Conservation (phyloP, 2,888 invertebrate species). For the Apamea sordens region DNA sequence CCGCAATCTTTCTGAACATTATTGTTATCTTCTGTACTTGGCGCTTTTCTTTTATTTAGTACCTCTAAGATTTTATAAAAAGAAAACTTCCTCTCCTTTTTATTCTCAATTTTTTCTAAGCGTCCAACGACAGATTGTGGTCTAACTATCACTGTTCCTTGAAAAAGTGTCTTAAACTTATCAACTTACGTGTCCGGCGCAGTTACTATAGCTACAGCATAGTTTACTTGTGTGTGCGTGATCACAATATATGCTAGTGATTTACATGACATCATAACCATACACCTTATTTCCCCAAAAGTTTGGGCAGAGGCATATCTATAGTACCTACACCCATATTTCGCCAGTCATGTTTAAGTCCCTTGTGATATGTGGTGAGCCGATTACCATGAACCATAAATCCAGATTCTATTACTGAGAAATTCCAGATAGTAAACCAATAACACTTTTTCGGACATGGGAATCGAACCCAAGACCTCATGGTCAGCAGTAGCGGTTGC, state of each 20-base stretch:
- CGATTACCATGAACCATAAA: not conserved
- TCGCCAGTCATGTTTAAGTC: not conserved
- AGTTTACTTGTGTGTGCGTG: not conserved
- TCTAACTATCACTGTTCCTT: not conserved
- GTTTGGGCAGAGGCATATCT: not conserved
- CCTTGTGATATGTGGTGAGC: not conserved
- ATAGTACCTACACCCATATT: not conserved
- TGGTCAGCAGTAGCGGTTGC: not conserved
- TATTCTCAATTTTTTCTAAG: not conserved
- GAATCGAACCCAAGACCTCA: too few relatives aligned
- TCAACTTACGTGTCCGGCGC: too few relatives aligned
- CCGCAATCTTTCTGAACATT: conserved; percentile 48
- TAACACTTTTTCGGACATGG: too few relatives aligned
- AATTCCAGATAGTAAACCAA: too few relatives aligned
- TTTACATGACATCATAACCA: too few relatives aligned
- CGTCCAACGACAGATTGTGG: not conserved
- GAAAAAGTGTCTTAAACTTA: not conserved
- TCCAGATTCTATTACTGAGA: too few relatives aligned
- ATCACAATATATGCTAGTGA: not conserved
- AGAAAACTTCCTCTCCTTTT: not conserved
- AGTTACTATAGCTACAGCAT: not conserved
- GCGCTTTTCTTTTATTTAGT: conserved; percentile 19
- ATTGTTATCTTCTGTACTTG: conserved; percentile 44
- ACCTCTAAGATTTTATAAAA: not conserved
- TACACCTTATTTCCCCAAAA: too few relatives aligned